Percentiles rank a stretch among this genome's conserved stretches.
Evolutionary conservation across 2,797 vertebrate genomes (phyloP).

Genomic region (Etheostoma nigrum): DNA sequence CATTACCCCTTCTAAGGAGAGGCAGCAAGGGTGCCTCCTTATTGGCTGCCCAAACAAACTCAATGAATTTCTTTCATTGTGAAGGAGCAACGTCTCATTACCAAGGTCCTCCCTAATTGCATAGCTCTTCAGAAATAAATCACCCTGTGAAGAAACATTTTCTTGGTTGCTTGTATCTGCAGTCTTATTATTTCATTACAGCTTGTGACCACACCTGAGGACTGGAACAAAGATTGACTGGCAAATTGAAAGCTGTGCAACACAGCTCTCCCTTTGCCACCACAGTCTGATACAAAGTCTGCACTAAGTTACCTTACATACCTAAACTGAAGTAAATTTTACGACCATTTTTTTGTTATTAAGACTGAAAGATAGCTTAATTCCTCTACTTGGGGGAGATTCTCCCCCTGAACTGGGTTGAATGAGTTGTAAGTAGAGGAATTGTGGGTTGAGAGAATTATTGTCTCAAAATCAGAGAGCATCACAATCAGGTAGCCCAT

Average conservation of each 20-base stretch:
- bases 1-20: neutral
- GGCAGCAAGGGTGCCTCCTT: neutral
- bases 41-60: neutral
- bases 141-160: conserved; percentile 2
- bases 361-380: neutral
- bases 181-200: neutral
- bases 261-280: neutral
- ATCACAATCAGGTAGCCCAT: neutral
- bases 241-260: neutral
- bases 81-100: neutral
- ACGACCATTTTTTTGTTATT: neutral
- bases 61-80: neutral
- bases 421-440: neutral
- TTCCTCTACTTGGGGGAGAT: neutral
- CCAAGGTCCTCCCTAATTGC: neutral
- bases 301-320: neutral
- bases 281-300: neutral
- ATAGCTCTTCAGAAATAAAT: conserved; percentile 1
- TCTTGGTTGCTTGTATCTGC: neutral
- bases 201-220: neutral
- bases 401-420: neutral
- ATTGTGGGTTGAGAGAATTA: neutral
- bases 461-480: neutral
- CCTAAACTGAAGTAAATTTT: neutral
- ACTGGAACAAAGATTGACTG: neutral